Evolutionary conservation across 1,140 invertebrate genomes (phyloP), one percentile per base, ranked within the genome.

Genomic region (Glomeris maerens): DNA sequence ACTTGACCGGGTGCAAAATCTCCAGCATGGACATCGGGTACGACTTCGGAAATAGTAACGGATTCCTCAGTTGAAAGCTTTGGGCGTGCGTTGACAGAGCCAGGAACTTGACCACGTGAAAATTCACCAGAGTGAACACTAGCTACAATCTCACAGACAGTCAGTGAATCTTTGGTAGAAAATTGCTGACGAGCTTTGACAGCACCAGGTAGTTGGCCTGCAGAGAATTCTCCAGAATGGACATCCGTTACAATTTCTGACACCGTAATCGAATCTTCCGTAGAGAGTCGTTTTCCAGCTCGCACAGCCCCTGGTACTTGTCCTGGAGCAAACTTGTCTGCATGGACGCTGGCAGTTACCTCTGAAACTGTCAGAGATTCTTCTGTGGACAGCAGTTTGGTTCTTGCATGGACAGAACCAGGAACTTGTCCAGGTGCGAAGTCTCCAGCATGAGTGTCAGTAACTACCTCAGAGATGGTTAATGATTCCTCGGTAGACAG

Each of bases 41-140:
- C 28, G n/a, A 66, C 54, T 62, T 72, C 67, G 56, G 70, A 65
- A 39, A 66, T 59, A 26, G 70, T 51, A 3, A 68, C 58, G 53
- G 64, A 66, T 61, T 74, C 66, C 38, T 68, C 17, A 5, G 48
- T 7, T 20, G 27, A 22, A 26, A 40, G 52, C 29, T 47, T 27
- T 17, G 50, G 10, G 49, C 55, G 47, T 44, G 58, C 60, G 26
- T 13, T 36, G 20, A 36, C 20, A 10, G 13, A 20, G 31, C 31
- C 31, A 36, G 31, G 31, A 36, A 36, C 31, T 36, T 36, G 10
- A 36, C 31, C 31, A 13, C 10, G 10, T 36, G 13, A 13, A 20
- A 36, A 36, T 36, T 36, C 31, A 36, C 31, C 31, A 36, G 31
- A 20, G 10, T 36, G 13, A 10, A 36, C 31, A 13, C 20, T n/a